These are phyloP conservation scores for Myotis daubentonii DNA, from an alignment of 2,797 vertebrate genomes.

Conservation along the genomic window DNA sequence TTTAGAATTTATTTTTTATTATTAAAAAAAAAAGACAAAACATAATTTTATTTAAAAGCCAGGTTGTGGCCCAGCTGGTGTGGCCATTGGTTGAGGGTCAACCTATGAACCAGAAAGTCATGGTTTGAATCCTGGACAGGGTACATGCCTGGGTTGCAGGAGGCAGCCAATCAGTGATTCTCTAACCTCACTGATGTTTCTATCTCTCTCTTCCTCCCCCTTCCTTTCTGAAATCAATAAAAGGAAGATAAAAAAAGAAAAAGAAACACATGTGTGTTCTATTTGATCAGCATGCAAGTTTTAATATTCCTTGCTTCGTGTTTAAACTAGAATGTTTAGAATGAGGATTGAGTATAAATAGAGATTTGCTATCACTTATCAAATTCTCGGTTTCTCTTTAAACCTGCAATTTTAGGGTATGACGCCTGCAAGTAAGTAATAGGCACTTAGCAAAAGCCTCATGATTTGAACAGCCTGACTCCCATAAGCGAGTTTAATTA, in stretches of 20 bases:
- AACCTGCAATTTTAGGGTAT: background rate
- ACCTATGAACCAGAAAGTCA: no score
- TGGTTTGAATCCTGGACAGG: no score
- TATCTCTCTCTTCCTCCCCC: no score
- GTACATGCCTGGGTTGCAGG: no score
- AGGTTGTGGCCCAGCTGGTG: background rate
- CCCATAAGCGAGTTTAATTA: background rate
- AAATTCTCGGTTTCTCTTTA: slow-evolving; percentile 36
- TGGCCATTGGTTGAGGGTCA: no score
- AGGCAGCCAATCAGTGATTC: no score
- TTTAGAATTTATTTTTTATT: background rate
- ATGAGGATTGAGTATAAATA: background rate
- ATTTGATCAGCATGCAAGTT: background rate
- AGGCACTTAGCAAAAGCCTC: background rate
- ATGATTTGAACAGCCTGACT: background rate
- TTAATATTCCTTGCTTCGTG: background rate
- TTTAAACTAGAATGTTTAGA: background rate
- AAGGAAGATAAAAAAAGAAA: no score
- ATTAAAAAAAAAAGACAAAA: background rate
- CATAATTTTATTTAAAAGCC: slow-evolving; percentile 14
- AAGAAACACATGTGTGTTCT: no score
- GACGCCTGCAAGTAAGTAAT: background rate
- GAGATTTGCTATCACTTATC: background rate
- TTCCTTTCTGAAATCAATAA: no score
- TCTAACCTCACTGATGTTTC: no score